Conservation (phyloP, 2,797 vertebrate genomes). For the Alauda arvensis region DNA sequence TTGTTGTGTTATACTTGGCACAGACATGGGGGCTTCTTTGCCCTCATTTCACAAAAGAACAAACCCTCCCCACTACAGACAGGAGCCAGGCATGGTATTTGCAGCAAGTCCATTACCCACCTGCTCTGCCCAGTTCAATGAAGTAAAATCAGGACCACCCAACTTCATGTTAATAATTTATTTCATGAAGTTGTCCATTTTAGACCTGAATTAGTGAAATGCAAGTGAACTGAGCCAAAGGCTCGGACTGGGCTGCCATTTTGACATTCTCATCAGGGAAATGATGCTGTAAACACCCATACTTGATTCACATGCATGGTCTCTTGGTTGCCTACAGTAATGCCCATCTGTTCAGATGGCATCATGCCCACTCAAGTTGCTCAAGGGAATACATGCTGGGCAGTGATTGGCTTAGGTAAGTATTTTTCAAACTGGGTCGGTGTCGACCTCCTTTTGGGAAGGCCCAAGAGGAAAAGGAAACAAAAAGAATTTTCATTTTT, state of each 20-base stretch:
- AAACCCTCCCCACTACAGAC: neutral
- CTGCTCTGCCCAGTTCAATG: neutral
- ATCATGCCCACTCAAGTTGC: conserved; percentile 66
- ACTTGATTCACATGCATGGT: conserved; percentile 72
- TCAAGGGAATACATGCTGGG: conserved; percentile 68
- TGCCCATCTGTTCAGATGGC: conserved; percentile 77
- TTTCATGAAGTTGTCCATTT: conserved; percentile 23
- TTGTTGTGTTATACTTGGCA: neutral
- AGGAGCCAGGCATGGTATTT: neutral
- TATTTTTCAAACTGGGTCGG: conserved; percentile 68
- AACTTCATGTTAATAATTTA: neutral
- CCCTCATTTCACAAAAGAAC: neutral
- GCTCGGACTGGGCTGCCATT: conserved; percentile 58
- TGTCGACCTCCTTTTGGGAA: conserved; percentile 69
- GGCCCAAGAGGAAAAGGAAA: conserved; percentile 65
- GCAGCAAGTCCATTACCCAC: neutral
- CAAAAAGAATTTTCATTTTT: conserved; percentile 72
- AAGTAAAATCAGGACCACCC: neutral
- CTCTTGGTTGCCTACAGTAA: conserved; percentile 76
- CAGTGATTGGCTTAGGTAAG: conserved; percentile 70
- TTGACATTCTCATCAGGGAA: conserved; percentile 69
- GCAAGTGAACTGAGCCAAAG: conserved; percentile 28
- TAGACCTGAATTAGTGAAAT: conserved; percentile 42
- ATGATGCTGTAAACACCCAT: conserved; percentile 75
- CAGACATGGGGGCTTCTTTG: neutral